Conservation (phyloP, 2,888 invertebrate species). For the Adineta ricciae region DNA sequence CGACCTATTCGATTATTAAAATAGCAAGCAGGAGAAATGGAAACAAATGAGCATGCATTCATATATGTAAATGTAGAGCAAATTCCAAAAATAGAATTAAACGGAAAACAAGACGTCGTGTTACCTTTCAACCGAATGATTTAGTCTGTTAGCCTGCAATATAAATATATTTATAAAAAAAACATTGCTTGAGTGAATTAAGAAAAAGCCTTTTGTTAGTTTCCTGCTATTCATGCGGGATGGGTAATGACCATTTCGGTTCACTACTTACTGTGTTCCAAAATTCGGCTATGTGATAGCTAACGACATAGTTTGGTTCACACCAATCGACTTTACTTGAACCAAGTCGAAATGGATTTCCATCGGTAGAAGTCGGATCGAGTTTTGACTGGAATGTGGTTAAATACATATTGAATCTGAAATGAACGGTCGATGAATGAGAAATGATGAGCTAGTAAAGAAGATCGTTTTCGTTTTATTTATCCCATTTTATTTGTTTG, state of each 20-base stretch:
- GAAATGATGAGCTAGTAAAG: too few species aligned
- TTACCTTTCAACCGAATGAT: not conserved
- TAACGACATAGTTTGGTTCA: slow-evolving; percentile 68
- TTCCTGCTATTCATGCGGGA: too few species aligned
- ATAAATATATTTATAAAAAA: not conserved
- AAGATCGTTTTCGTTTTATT: too few species aligned
- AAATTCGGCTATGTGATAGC: slow-evolving; percentile 69
- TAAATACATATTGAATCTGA: not conserved
- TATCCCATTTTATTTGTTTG: not conserved
- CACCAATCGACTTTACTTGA: slow-evolving; percentile 75
- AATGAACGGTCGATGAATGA: too few species aligned
- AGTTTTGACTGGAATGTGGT: not conserved
- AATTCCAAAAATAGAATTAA: not conserved
- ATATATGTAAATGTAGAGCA: not conserved
- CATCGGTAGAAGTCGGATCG: not conserved
- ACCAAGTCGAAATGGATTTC: slow-evolving; percentile 53
- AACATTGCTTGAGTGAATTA: not conserved
- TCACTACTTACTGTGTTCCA: slow-evolving; percentile 61
- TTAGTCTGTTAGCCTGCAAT: not conserved
- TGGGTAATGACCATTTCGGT: not conserved
- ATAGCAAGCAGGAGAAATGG: not conserved
- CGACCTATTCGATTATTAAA: not conserved
- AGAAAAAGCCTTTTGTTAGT: not conserved
- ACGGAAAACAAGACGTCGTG: not conserved
- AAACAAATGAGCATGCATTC: not conserved